These are phyloP conservation scores for Okamejei kenojei DNA, from an alignment of 2,797 vertebrate genomes.

Conservation along the genomic window DNA sequence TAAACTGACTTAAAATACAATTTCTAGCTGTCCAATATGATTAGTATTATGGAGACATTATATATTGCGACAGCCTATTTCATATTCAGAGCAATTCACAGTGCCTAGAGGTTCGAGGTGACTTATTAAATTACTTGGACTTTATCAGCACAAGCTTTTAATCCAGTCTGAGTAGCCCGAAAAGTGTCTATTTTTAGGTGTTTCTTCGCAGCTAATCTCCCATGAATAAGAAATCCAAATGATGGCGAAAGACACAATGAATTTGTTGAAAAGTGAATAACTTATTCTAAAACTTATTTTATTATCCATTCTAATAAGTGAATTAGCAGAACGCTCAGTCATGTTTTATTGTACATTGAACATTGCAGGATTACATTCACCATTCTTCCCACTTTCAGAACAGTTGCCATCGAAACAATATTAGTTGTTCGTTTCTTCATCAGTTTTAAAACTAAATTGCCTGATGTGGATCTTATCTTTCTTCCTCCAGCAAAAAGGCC, in stretches of 20 bases:
- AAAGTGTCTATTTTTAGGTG: slow-evolving; percentile 19
- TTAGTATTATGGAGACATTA: slow-evolving; percentile 24
- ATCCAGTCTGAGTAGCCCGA: slow-evolving; percentile 1
- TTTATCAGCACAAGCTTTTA: slow-evolving; percentile 36
- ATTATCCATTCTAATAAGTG: not conserved
- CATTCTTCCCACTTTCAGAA: not conserved
- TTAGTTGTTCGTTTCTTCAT: slow-evolving; percentile 5
- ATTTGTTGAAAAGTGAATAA: slow-evolving; percentile 15
- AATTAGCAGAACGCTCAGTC: slow-evolving; percentile 4
- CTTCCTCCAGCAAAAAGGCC: not conserved
- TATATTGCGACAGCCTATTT: slow-evolving; percentile 26
- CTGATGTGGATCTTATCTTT: not conserved
- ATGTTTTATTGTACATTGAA: not conserved
- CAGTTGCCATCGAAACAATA: not conserved
- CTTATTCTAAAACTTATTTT: slow-evolving; percentile 8
- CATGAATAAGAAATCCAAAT: slow-evolving; percentile 28
- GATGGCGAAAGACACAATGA: slow-evolving; percentile 28
- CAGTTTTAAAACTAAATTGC: not conserved
- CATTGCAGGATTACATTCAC: not conserved
- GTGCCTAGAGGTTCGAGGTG: slow-evolving; percentile 32
- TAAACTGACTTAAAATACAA: slow-evolving; percentile 11
- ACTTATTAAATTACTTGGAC: slow-evolving; percentile 32
- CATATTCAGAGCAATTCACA: slow-evolving; percentile 7
- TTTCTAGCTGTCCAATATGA: not conserved
- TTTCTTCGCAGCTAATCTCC: slow-evolving; percentile 13